These are phyloP conservation scores for Ceratina australensis DNA, from an alignment of 1,140 invertebrate genomes.

Conservation along the genomic window DNA sequence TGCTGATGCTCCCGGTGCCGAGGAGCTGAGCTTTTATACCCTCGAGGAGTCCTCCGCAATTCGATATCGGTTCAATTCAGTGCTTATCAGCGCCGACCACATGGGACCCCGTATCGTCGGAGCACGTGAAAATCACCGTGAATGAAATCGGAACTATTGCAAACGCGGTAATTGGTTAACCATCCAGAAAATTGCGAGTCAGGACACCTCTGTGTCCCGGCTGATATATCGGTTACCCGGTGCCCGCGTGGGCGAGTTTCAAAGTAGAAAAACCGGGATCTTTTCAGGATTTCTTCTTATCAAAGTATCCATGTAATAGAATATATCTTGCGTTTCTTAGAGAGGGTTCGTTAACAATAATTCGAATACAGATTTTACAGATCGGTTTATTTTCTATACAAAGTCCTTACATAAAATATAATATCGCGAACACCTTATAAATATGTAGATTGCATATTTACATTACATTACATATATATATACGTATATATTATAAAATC, in stretches of 20 bases:
- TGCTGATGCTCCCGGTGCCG: conserved; percentile 58
- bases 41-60: conserved; percentile 61
- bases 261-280: not conserved
- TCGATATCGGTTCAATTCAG: conserved; percentile 74
- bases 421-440: conserved; percentile 50
- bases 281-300: not conserved
- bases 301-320: not conserved
- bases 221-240: conserved; percentile 28
- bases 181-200: conserved; percentile 61
- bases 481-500: conserved; percentile 51
- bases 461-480: conserved; percentile 57
- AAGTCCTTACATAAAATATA: conserved; percentile 55
- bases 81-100: conserved; percentile 75
- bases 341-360: not conserved
- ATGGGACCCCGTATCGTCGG: conserved; percentile 68
- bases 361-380: conserved; percentile 2
- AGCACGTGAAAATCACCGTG: conserved; percentile 59
- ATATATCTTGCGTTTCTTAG: not conserved
- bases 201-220: conserved; percentile 5
- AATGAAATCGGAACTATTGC: conserved; percentile 52
- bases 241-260: conserved; percentile 25
- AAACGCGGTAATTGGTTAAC: conserved; percentile 54
- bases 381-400: conserved; percentile 61
- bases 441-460: conserved; percentile 55
- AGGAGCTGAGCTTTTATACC: conserved; percentile 69